phyloP scores from a whole-genome alignment of 2,113 vertebrate species.

The Mixornis gularis region DNA sequence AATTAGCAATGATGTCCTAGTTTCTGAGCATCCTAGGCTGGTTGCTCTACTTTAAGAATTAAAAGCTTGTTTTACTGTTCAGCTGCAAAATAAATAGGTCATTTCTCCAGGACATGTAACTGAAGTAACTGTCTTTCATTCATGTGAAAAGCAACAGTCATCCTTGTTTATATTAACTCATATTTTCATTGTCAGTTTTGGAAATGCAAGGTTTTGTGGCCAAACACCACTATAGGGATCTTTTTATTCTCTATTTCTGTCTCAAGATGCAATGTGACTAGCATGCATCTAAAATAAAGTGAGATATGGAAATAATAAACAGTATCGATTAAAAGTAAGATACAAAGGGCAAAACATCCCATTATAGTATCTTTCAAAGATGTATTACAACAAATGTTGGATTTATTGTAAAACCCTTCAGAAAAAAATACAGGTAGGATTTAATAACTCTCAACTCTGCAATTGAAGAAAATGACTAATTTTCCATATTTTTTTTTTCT shows the following conservation, averaged over 20 bases:
- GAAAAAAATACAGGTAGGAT: neutral
- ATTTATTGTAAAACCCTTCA: neutral
- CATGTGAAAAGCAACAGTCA: neutral
- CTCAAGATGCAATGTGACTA: neutral
- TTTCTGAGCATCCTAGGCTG: neutral
- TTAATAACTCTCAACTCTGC: neutral
- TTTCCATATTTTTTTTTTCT: neutral
- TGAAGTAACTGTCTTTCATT: neutral
- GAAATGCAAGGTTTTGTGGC: neutral
- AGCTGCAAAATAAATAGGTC: neutral
- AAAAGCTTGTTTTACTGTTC: neutral
- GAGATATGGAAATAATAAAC: neutral
- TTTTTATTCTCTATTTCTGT: neutral
- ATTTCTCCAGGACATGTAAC: neutral
- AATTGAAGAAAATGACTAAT: neutral
- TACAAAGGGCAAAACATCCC: neutral
- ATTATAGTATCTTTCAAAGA: neutral
- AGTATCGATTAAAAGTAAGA: neutral
- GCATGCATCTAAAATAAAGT: neutral
- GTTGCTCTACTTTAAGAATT: neutral
- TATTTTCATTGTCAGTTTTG: neutral
- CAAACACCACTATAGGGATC: neutral
- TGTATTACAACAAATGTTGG: neutral
- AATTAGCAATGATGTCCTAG: neutral
- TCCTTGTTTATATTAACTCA: neutral